Evolutionary conservation across 2,888 invertebrate species (phyloP).

Genomic region (Brassicogethes aeneus): DNA sequence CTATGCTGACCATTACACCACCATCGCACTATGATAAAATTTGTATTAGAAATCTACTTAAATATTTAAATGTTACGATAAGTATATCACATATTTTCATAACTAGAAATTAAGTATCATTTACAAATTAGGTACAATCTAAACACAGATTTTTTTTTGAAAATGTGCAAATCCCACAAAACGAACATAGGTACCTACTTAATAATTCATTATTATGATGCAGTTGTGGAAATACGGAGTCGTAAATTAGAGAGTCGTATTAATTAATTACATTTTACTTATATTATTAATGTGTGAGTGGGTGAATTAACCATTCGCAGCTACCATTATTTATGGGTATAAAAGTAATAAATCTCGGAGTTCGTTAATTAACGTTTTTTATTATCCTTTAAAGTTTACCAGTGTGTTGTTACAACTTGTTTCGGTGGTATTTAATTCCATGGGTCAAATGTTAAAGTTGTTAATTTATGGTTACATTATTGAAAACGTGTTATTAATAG

Average conservation of each 20-base stretch:
- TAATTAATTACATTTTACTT: constrained; percentile 33
- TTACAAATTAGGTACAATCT: no score
- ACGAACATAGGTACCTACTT: background rate
- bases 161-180: background rate
- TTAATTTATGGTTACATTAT: no score
- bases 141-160: background rate
- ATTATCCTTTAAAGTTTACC: constrained; percentile 17
- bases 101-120: no score
- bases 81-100: no score
- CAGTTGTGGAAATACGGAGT: constrained; percentile 17
- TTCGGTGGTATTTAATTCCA: no score
- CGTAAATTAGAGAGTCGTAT: constrained; percentile 28
- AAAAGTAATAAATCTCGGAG: constrained; percentile 27
- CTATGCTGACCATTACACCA: constrained; percentile 44
- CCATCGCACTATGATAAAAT: constrained; percentile 41
- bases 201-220: constrained; percentile 17
- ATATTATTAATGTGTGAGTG: constrained; percentile 29
- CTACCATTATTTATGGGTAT: constrained; percentile 32
- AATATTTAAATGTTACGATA: no score
- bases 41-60: no score
- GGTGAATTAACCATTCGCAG: constrained; percentile 32
- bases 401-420: constrained; percentile 23
- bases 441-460: no score
- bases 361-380: constrained; percentile 27
- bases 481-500: no score